phyloP scores from a whole-genome alignment of 2,113 vertebrate species.

The Sphyrna mokarran region DNA sequence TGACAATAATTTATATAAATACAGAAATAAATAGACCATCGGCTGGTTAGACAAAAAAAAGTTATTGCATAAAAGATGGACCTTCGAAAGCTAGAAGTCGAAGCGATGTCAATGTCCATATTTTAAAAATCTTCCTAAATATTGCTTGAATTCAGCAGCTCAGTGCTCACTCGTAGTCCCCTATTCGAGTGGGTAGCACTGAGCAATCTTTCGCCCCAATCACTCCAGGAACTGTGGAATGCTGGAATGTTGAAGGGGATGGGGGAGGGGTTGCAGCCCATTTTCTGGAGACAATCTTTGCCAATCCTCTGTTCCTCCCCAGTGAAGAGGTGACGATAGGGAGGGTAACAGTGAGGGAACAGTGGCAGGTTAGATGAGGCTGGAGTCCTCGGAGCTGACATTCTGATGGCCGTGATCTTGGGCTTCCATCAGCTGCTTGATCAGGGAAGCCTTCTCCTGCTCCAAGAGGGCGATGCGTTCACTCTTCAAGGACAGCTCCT shows the following conservation, averaged over 20 bases:
- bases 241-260: neutral
- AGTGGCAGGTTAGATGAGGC: conserved; percentile 33
- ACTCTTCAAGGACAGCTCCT: conserved; percentile 41
- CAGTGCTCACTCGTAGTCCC: neutral
- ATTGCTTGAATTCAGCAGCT: neutral
- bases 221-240: neutral
- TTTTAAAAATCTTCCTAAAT: neutral
- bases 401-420: neutral
- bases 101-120: neutral
- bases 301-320: neutral
- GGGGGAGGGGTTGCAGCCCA: too few species aligned
- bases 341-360: too few species aligned
- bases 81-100: neutral
- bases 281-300: neutral
- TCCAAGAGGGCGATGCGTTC: conserved; percentile 37
- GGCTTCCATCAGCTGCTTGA: neutral
- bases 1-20: conserved; percentile 24
- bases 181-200: neutral
- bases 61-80: neutral
- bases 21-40: neutral
- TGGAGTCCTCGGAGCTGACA: conserved; percentile 36
- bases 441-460: neutral
- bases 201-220: neutral
- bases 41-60: neutral
- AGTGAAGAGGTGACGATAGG: neutral